Base-by-base conservation (phyloP, 2,113 vertebrate species). In the Gavialis gangeticus region DNA sequence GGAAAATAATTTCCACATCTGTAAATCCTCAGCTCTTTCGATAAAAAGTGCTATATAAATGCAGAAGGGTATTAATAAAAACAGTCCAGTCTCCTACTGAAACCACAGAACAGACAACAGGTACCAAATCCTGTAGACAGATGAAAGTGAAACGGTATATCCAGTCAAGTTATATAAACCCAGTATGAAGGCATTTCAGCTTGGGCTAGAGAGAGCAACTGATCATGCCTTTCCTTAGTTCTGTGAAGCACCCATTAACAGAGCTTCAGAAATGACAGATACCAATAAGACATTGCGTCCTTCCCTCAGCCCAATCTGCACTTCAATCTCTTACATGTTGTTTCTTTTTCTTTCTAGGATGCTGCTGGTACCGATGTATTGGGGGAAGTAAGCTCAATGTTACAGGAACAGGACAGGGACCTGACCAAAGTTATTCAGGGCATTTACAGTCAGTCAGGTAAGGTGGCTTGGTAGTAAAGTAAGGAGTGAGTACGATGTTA, bases 361-460 rank as follows among this genome's bases (percentile, higher is more conserved):
- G 25, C 55, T 9, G 10, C 18, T 22, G 71, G 24, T 75, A 57
- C 55, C 19, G 58, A 24, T 27, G 58, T 82, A 24, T 82, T 94
- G 75, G 69, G 87, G 56, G 93, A 91, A 85, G 88, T 93, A 22
- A 82, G 83, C 57, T 79, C 64, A 13, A 34, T 81, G 63, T 73
- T 96, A 55, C 55, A 93, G 24, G 80, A 71, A 64, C 84, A 63
- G 57, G 95, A 94, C 16, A 71, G 73, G 66, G 75, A 84, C 30
- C 75, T 96, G 34, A 80, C 82, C 22, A 58, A 73, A 11, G 80
- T 77, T 62, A 79, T 95, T 54, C 22, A 79, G 56, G 84, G 54
- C 30, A 75, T 96, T 28, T 91, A 85, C 75, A 25, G 71, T 27
- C 57, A 59, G 37, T 57, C 84, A 87, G 92, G 92, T 95, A 67